A percentile compares a stretch with the other conserved stretches of the same genome.
Evolutionary conservation across 2,797 vertebrate species (phyloP).

Genomic region (Myripristis jacobus): DNA sequence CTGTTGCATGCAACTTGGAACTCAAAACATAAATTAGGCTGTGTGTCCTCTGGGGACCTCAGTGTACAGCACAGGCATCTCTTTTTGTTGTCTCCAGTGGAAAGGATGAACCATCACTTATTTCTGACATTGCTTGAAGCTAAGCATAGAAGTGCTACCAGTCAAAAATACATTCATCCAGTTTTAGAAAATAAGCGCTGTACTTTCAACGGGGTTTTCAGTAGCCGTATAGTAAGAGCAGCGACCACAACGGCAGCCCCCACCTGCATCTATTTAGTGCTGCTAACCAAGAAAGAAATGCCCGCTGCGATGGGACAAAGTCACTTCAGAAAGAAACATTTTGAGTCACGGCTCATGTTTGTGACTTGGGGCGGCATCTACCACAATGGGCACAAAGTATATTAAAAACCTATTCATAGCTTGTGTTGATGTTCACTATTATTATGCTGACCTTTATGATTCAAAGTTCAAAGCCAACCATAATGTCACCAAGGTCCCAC

Average conservation of each 20-base stretch:
- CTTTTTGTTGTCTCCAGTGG: not conserved
- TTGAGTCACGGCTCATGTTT: slow-evolving; percentile 26
- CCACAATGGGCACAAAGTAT: slow-evolving; percentile 2
- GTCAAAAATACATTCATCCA: not conserved
- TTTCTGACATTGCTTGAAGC: not conserved
- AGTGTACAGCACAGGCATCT: not conserved
- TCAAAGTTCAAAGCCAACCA: slow-evolving; percentile 32
- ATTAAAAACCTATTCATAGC: slow-evolving; percentile 14
- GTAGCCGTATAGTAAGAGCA: not conserved
- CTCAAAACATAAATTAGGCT: slow-evolving; percentile 24
- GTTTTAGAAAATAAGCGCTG: not conserved
- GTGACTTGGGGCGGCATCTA: not conserved
- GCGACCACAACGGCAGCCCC: not conserved
- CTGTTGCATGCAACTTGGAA: slow-evolving; percentile 11
- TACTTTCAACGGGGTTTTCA: not conserved
- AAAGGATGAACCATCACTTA: not conserved
- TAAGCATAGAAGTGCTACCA: not conserved
- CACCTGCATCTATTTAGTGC: not conserved
- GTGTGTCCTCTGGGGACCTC: slow-evolving; percentile 7
- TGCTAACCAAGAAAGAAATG: not conserved
- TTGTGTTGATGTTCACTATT: slow-evolving; percentile 1
- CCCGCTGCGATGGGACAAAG: not conserved
- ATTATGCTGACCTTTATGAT: slow-evolving; percentile 26
- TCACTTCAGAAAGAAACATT: slow-evolving; percentile 1
- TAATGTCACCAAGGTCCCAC: slow-evolving; percentile 32